Base-by-base conservation (phyloP, 2,113 vertebrate species). In the Toxotes chatareus region DNA sequence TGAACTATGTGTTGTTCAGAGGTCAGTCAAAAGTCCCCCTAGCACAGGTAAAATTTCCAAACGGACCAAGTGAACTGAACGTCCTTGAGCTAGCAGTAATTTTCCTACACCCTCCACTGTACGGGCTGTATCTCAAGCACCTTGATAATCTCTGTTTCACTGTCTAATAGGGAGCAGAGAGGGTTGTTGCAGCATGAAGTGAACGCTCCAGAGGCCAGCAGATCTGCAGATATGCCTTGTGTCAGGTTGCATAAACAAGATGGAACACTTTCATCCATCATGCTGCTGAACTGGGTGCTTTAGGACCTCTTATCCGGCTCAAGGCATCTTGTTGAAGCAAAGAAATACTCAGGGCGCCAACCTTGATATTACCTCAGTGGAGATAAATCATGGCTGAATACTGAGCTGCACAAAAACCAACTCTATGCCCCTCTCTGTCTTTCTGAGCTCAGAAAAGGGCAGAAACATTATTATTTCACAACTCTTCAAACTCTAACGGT, bases 221-320 rank as follows among this genome's bases (percentile, higher is more conserved):
- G 93, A 95, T 94, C 38, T 40, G 38, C 38, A 40, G 38, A 40
- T 40, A 40, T 8, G 93, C 88, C 87, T 92, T 73, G 62, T 84
- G 90, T 94, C 93, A 91, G 83, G 88, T 90, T 94, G 86, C 91
- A 92, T 93, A 94, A 95, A 94, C 93, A 94, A 89, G 79, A 84
- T 64, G 34, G 76, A 92, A 90, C 86, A 79, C 83, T 91, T 93
- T 89, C 90, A 94, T 94, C 91, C 90, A 94, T 95, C 92, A 94
- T 61, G 82, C 76, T 61, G 92, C 86, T 84, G 88, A 91, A 87
- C 86, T 75, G 70, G 76, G 82, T 83, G 79, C 67, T 84, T 70
- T 83, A 81, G 79, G 23, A 44, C 61, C 73, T 88, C 91, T 91
- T 86, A 90, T 94, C 87, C 82, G 34, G 76, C 82, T 91, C 79